A percentile compares a stretch with the other conserved stretches of the same genome.
Evolutionary conservation across 1,140 invertebrate genomes (phyloP).

Genomic region (Lasioglossum baleicum): DNA sequence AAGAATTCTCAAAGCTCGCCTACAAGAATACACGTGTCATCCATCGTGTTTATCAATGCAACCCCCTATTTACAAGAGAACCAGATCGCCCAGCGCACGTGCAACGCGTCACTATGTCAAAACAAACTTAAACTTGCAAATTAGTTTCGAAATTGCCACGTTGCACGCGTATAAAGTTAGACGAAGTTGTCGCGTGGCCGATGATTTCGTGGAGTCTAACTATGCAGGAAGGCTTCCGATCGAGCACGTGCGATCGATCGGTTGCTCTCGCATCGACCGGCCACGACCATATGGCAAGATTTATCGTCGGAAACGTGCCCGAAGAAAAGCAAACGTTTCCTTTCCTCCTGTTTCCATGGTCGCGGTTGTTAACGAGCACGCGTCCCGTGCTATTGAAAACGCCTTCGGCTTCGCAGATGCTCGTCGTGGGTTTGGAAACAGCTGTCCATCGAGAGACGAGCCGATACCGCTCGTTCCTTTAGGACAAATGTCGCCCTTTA

Average conservation of each 20-base stretch:
- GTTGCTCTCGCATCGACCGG: background rate
- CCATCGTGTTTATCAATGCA: background rate
- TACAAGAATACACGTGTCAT: no score
- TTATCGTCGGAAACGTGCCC: background rate
- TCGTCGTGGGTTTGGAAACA: constrained; percentile 43
- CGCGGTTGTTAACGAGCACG: constrained; percentile 25
- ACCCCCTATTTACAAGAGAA: no score
- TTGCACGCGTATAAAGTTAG: no score
- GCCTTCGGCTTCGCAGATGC: constrained; percentile 52
- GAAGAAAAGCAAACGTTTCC: constrained; percentile 27
- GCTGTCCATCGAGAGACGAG: constrained; percentile 40
- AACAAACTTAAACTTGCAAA: no score
- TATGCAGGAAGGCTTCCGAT: background rate
- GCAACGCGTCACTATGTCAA: no score
- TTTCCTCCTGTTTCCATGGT: constrained; percentile 19
- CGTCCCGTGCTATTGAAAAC: constrained; percentile 28
- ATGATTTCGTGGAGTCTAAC: no score
- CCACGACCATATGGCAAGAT: background rate
- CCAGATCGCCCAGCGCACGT: no score
- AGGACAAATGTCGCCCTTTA: constrained; percentile 17
- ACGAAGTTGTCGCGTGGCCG: no score
- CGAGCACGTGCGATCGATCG: background rate
- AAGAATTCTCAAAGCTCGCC: no score
- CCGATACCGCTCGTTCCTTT: constrained; percentile 12
- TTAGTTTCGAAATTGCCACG: no score